Evolutionary conservation across 2,888 invertebrate genomes (phyloP).

Genomic region (Phortica magna): DNA sequence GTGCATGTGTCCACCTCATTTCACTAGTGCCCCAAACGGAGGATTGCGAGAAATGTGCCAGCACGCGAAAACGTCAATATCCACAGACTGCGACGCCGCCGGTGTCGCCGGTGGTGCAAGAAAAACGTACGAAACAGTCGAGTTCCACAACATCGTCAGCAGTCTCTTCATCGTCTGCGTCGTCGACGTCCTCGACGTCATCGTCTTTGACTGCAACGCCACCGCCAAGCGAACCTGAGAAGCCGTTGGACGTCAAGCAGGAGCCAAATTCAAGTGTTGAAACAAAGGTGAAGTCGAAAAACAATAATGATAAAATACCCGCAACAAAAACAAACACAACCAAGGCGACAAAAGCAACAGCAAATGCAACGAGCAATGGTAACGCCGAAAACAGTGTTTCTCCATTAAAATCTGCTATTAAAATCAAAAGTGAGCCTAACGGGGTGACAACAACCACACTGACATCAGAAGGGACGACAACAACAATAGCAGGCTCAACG

Average conservation of each 20-base stretch:
- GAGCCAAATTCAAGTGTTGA: conserved; percentile 54
- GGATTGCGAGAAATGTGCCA: conserved; percentile 77
- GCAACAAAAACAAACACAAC: conserved; percentile 38
- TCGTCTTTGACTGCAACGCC: conserved; percentile 44
- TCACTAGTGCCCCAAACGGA: conserved; percentile 77
- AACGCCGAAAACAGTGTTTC: conserved; percentile 20
- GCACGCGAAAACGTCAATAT: conserved; percentile 69
- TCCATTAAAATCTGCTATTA: not conserved
- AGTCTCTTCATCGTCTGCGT: conserved; percentile 45
- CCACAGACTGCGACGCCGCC: conserved; percentile 65
- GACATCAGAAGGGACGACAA: conserved; percentile 26
- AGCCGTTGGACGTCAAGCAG: conserved; percentile 53
- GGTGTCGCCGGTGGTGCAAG: conserved; percentile 68
- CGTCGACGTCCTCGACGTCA: conserved; percentile 63
- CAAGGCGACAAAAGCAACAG: conserved; percentile 45
- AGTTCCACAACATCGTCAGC: conserved; percentile 30
- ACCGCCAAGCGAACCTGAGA: conserved; percentile 39
- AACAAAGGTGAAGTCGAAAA: conserved; percentile 31
- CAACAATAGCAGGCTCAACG: too few relatives aligned
- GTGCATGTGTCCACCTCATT: conserved; percentile 77
- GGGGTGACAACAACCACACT: conserved; percentile 39
- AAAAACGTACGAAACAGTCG: conserved; percentile 65
- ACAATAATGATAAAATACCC: conserved; percentile 29
- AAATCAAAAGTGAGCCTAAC: conserved; percentile 58
- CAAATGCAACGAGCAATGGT: conserved; percentile 38